Evolutionary conservation across 2,113 vertebrate genomes (phyloP).

Genomic region (Dinomys branickii): DNA sequence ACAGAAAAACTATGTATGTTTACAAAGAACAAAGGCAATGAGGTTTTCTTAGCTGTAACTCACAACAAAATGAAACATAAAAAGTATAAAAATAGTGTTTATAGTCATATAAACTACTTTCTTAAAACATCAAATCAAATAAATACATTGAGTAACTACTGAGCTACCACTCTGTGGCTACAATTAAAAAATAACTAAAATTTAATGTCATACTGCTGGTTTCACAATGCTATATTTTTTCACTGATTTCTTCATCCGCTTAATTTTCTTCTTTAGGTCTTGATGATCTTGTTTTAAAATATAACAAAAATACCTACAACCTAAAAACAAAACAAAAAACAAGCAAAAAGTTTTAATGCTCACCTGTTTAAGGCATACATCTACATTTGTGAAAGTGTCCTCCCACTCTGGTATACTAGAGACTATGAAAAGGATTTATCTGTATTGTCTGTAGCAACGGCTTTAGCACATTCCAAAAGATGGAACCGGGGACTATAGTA

Average conservation of each 20-base stretch:
- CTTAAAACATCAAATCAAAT: constrained; percentile 24
- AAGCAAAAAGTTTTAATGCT: constrained; percentile 11
- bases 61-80: neutral
- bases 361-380: neutral
- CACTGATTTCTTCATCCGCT: constrained; percentile 85
- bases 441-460: too few species aligned
- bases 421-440: neutral
- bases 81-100: constrained; percentile 50
- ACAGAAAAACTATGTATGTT: neutral
- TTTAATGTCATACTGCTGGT: neutral
- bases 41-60: neutral
- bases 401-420: neutral
- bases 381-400: neutral
- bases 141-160: constrained; percentile 11
- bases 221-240: constrained; percentile 79
- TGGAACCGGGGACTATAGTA: fast-evolving
- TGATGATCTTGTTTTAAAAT: constrained; percentile 83
- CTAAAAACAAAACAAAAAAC: constrained; percentile 75
- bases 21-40: constrained; percentile 48
- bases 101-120: neutral
- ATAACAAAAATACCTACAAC: constrained; percentile 86
- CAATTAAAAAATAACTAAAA: neutral
- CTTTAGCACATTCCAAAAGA: neutral
- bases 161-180: neutral
- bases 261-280: constrained; percentile 80